phyloP scores from a whole-genome alignment of 2,888 invertebrate genomes.

The Ptycholaimellus sp. region DNA sequence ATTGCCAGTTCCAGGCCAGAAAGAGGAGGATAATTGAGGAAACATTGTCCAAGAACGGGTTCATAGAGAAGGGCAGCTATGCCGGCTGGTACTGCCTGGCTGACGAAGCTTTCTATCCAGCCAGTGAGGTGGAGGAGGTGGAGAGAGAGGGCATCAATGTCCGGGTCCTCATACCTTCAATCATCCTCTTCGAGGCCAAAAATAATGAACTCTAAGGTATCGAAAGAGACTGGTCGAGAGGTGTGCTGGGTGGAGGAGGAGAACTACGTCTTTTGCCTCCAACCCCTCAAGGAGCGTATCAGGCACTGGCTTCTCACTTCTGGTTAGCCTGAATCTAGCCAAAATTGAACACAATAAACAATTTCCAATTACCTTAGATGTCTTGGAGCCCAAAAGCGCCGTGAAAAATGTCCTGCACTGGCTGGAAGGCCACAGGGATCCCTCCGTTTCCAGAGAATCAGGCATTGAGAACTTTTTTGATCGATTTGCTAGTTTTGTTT shows the following conservation, averaged over 20 bases:
- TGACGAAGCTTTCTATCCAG: conserved; percentile 71
- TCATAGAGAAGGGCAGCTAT: conserved; percentile 62
- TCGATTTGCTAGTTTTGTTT: too few relatives aligned
- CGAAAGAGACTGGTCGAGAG: conserved; percentile 54
- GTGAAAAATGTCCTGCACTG: conserved; percentile 17
- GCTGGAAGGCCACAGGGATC: conserved; percentile 33
- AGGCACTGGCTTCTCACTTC: neutral
- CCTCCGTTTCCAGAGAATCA: conserved; percentile 79
- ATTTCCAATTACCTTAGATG: conserved; percentile 18
- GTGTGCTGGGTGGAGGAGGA: conserved; percentile 79
- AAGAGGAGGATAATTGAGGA: too few relatives aligned
- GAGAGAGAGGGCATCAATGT: conserved; percentile 5
- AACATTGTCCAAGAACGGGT: conserved; percentile 36
- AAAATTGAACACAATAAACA: too few relatives aligned
- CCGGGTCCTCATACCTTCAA: neutral
- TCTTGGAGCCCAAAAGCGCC: conserved; percentile 25
- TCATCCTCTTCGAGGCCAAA: neutral
- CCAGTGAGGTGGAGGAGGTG: conserved; percentile 28
- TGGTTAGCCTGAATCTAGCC: neutral
- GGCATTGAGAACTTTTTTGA: too few relatives aligned
- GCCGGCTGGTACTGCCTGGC: conserved; percentile 81
- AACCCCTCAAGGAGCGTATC: conserved; percentile 37
- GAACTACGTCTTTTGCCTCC: conserved; percentile 71
- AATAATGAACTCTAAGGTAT: conserved; percentile 37
- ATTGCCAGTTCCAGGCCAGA: too few relatives aligned